phyloP scores from a whole-genome alignment of 2,113 vertebrate genomes.

The Oryzias woworae region DNA sequence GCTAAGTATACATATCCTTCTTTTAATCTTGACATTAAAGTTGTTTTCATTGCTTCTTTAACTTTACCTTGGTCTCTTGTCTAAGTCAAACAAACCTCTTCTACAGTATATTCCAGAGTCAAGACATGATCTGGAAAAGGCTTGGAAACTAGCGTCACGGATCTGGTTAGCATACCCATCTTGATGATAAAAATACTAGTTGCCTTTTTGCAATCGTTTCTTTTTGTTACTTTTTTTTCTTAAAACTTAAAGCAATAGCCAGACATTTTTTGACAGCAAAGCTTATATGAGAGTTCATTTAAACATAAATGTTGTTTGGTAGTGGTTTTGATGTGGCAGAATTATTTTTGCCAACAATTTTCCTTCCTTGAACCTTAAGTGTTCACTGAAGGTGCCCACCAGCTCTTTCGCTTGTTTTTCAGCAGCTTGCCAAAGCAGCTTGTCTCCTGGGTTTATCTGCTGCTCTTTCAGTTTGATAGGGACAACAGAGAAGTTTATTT shows the following conservation, averaged over 20 bases:
- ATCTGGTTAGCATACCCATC: constrained; percentile 56
- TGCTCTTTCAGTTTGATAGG: constrained; percentile 75
- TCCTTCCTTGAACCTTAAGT: constrained; percentile 60
- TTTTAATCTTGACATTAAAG: too few relatives aligned
- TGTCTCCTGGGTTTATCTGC: constrained; percentile 72
- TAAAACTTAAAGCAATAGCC: constrained; percentile 13
- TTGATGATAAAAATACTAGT: constrained; percentile 23
- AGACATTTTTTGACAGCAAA: constrained; percentile 35
- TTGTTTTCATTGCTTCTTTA: constrained; percentile 34
- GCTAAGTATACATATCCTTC: too few relatives aligned
- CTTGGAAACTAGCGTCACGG: constrained; percentile 40
- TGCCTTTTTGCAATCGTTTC: constrained; percentile 3
- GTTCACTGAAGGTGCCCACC: constrained; percentile 59
- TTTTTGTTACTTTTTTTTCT: too few relatives aligned
- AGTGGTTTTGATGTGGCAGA: constrained; percentile 29
- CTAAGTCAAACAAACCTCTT: constrained; percentile 73
- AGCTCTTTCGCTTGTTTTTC: constrained; percentile 45
- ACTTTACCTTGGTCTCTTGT: constrained; percentile 57
- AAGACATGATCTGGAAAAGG: constrained; percentile 57
- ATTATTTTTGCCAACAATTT: constrained; percentile 44
- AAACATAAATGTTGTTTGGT: constrained; percentile 52
- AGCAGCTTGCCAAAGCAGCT: constrained; percentile 45
- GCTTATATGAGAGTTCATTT: constrained; percentile 55
- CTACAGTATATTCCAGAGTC: constrained; percentile 32
- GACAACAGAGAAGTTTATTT: constrained; percentile 70